These are phyloP conservation scores for Arrhamphus sclerolepis DNA, from an alignment of 2,797 vertebrate genomes.

Conservation along the genomic window DNA sequence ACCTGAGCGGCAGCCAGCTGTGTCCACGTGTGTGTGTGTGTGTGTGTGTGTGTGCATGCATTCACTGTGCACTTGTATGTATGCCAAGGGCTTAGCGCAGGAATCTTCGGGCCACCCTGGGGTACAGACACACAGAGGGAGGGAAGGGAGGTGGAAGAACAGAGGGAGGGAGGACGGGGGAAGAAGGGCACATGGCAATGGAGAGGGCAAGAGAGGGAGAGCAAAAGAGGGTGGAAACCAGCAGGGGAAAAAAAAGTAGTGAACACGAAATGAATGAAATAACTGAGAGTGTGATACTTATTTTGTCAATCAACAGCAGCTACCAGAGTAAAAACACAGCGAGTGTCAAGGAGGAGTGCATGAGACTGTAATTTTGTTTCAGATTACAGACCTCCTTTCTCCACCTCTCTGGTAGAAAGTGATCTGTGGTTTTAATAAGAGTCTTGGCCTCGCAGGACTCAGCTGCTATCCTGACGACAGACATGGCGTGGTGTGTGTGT, in stretches of 20 bases:
- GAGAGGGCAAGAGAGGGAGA: constrained; percentile 1
- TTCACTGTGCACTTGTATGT: constrained; percentile 86
- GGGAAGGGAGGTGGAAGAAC: constrained; percentile 10
- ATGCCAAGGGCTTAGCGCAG: constrained; percentile 98
- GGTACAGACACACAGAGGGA: constrained; percentile 80
- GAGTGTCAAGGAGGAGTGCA: constrained; percentile 49
- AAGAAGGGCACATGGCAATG: constrained; percentile 3
- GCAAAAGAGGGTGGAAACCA: constrained; percentile 21
- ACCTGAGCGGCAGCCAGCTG: constrained; percentile 94
- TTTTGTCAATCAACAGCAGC: constrained; percentile 52
- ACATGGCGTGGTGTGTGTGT: constrained; percentile 53
- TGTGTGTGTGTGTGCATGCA: constrained; percentile 80
- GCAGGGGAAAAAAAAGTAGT: constrained; percentile 7
- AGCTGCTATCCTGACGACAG: constrained; percentile 95
- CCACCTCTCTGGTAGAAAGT: constrained; percentile 85
- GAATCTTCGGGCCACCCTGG: constrained; percentile 95
- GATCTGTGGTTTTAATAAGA: constrained; percentile 99
- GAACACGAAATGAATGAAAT: constrained; percentile 23
- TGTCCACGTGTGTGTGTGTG: constrained; percentile 88
- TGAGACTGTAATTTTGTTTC: constrained; percentile 66
- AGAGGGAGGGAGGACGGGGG: constrained; percentile 11
- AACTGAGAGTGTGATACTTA: constrained; percentile 35
- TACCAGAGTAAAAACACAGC: constrained; percentile 33
- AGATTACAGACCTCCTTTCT: constrained; percentile 74
- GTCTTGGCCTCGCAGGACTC: constrained; percentile 93